Percentiles rank a stretch among this genome's conserved stretches.
Evolutionary conservation across 2,797 vertebrate species (phyloP).

Genomic region (Pelochelys cantorii): DNA sequence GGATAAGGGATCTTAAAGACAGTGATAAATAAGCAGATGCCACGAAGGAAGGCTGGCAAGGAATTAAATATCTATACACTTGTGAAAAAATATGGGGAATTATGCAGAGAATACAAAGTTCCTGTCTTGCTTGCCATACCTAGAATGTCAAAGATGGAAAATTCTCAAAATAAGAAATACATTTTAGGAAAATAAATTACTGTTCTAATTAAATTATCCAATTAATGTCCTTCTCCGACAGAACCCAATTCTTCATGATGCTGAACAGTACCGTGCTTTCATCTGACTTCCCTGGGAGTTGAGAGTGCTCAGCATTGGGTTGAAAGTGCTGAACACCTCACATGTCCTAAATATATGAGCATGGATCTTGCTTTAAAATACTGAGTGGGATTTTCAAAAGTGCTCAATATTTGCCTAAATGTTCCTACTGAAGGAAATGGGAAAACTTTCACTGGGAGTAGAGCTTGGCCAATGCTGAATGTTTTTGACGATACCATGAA

Average conservation of each 20-base stretch:
- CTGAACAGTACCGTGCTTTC: neutral
- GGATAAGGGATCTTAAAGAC: conserved; percentile 60
- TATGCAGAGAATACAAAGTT: conserved; percentile 37
- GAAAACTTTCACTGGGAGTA: neutral
- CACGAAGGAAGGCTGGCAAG: conserved; percentile 46
- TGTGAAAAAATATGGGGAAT: conserved; percentile 48
- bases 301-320: neutral
- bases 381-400: neutral
- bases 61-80: conserved; percentile 63
- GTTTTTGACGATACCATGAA: neutral
- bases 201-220: conserved; percentile 29
- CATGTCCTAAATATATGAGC: neutral
- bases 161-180: conserved; percentile 32
- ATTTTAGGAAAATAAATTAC: conserved; percentile 36
- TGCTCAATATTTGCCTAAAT: neutral
- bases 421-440: neutral
- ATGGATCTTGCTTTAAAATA: neutral
- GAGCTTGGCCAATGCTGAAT: neutral
- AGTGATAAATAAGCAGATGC: conserved; percentile 73
- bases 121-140: conserved; percentile 10
- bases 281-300: neutral
- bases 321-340: neutral
- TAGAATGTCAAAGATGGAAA: conserved; percentile 18
- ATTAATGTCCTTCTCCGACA: neutral
- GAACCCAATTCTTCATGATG: neutral